Evolutionary conservation across 2,797 vertebrate genomes (phyloP), one percentile per base, ranked within the genome.

Genomic region (Acanthornis magna): DNA sequence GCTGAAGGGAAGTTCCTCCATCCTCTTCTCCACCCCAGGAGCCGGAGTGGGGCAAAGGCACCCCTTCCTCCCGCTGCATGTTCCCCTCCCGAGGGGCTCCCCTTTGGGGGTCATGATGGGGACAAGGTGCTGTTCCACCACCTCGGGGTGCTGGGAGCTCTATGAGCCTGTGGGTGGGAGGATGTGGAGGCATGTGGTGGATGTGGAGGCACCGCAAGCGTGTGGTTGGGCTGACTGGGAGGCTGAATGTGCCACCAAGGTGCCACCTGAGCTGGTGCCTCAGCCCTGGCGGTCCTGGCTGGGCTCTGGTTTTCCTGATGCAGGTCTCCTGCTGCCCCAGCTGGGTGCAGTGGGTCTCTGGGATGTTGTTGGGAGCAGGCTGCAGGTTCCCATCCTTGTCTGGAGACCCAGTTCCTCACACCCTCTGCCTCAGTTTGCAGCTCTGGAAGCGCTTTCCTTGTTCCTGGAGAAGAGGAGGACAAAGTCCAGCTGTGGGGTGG

Each of bases 1-100:
- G 89, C 74, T 19, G 54, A 87, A 75, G 91, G 81, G 84, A 95
- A 91, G 42, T 89, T 92, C 81, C 65, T 91, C 43, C 78, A 45
- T 84, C 89, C 80, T 43, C 72, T 32, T 16, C 62, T 45, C 45
- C 58, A 26, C 48, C 57, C 38, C 10, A 1, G 7, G 68, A 88
- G 80, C 76, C 12, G 21, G 65, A 86, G 61, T 0, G 15, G 83
- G 92, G 65, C 36, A 15, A 68, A n/a, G 68, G 5, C 10, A 4
- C 5, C 45, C 22, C 9, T 16, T 36, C 55, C 50, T 55, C 43
- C 16, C 51, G 22, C 8, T 1, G 3, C 23, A 9, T 0, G 5
- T 15, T 34, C 20, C 58, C 60, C 8, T 65, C 32, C 18, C 0
- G 0, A 38, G 19, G 27, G 30, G 42, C 21, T 83, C 13, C 26